Base-by-base conservation (phyloP, 2,888 invertebrate genomes). In the Physocephala rufipes region DNA sequence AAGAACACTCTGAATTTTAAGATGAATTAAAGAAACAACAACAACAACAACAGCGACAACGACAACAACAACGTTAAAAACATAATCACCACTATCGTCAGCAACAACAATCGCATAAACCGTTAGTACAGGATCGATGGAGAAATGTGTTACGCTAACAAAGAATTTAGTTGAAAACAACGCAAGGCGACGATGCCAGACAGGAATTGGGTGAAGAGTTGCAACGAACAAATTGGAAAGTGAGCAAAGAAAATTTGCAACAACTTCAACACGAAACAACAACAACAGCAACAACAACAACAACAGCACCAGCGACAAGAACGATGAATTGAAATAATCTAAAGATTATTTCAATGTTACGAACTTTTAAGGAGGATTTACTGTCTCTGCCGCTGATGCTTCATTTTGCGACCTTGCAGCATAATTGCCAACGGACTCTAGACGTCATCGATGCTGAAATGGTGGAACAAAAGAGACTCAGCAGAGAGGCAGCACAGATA, bases 401-500 rank as follows among this genome's bases (percentile, higher is more conserved):
- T 1, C 47, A 7, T 4, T 36, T 36, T 21, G 58, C 28, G 24
- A 28, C 28, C 28, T 53, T 36, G 36, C 36, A 4, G 36, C 36
- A 9, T 7, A 36, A 9, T 36, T 36, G 36, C 36, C 36, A 36
- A 36, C 36, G 36, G 36, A 36, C 9, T 36, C 4, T 4, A 36
- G 9, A 36, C 36, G 4, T 36, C 36, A 36, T 36, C 9, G 36
- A 9, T 36, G 36, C 36, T 36, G 36, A 36, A 36, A 36, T 36
- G 9, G 53, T n/a, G 19, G 21, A 5, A 24, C 58, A 58, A 24
- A 58, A 13, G 16, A 30, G 58, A 2, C 28, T 21, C n/a, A n/a
- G n/a, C n/a, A n/a, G n/a, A 28, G 16, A 19, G 49, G 47, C 47
- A 59, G 59, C 67, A 61, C 26, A 45, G 49, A 47, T 47, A 45